Evolutionary conservation across 2,888 invertebrate genomes (phyloP).

Genomic region (Napeogenes inachia): DNA sequence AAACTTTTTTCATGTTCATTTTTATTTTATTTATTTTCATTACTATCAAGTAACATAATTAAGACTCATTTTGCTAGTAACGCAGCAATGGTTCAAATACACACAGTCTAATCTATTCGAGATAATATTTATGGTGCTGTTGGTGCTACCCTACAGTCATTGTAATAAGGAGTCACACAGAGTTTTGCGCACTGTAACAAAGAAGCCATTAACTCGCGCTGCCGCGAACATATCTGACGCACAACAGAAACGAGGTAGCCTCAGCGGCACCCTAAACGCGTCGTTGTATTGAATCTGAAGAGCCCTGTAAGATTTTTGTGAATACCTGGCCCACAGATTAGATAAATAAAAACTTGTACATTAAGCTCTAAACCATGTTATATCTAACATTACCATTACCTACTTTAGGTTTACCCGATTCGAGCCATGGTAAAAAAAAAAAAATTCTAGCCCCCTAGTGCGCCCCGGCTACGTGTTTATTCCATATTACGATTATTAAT

Average conservation of each 20-base stretch:
- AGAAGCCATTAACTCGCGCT: neutral
- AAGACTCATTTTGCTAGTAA: no score
- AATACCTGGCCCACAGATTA: no score
- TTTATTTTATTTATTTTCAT: no score
- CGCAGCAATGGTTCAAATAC: no score
- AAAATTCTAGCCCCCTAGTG: slow-evolving; percentile 9
- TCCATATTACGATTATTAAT: neutral
- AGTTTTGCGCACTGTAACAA: no score
- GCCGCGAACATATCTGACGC: neutral
- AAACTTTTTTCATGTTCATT: neutral
- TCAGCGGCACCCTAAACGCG: slow-evolving; percentile 7
- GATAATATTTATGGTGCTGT: neutral
- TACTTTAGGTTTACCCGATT: neutral
- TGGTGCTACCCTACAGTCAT: neutral
- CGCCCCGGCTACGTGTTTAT: slow-evolving; percentile 6
- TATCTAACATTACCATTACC: neutral
- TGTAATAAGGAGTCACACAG: no score
- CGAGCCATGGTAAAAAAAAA: slow-evolving; percentile 1
- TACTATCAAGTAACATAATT: no score
- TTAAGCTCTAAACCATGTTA: slow-evolving; percentile 7
- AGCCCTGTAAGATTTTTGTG: no score
- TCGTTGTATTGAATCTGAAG: slow-evolving; percentile 7
- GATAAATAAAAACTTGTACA: neutral
- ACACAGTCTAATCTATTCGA: no score
- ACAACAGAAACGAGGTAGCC: neutral